Base-by-base conservation (phyloP, 2,113 vertebrate species). In the Nothocercus julius region DNA sequence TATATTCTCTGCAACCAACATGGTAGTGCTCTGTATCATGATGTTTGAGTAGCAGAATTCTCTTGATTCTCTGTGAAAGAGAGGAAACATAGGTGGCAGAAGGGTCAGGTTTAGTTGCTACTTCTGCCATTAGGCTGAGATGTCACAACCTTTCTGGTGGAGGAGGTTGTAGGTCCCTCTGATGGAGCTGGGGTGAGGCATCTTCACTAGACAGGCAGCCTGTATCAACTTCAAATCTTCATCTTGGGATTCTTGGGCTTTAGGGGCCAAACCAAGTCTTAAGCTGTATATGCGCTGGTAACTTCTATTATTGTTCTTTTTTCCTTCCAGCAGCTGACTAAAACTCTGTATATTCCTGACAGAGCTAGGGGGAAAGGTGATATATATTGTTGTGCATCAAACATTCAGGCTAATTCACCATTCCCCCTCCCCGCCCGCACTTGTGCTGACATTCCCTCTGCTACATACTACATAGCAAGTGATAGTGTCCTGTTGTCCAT, bases 1-100 rank as follows among this genome's bases (percentile, higher is more conserved):
- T 9, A 5, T 0, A 0, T 72, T 45, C 10, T 61, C 19, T 7
- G 1, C 0, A 0, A 47, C n/a, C 32, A 79, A 68, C 36, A 32
- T 59, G 34, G 17, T 72, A 42, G 16, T 73, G 63, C 64, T 79
- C 40, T 79, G 20, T 53, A 62, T 34, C 17, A 27, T n/a, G 16
- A 7, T 54, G 47, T 87, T 40, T 64, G 67, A 89, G 40, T 45
- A 87, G 67, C 63, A 74, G 75, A 54, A 73, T 36, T 73, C 68
- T 5, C 59, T 63, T 87, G 32, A 78, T 81, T 61, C 30, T 18
- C 14, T 1, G 1, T 34, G 44, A 47, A 82, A 85, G 15, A 34
- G 56, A 28, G 32, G 76, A 85, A 25, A 8, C 19, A 21, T 2
- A 6, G 25, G 47, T 22, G 49, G 21, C 49, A 49, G 20, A 49